phyloP scores from a whole-genome alignment of 2,113 vertebrate genomes.

The Spilogale gracilis region DNA sequence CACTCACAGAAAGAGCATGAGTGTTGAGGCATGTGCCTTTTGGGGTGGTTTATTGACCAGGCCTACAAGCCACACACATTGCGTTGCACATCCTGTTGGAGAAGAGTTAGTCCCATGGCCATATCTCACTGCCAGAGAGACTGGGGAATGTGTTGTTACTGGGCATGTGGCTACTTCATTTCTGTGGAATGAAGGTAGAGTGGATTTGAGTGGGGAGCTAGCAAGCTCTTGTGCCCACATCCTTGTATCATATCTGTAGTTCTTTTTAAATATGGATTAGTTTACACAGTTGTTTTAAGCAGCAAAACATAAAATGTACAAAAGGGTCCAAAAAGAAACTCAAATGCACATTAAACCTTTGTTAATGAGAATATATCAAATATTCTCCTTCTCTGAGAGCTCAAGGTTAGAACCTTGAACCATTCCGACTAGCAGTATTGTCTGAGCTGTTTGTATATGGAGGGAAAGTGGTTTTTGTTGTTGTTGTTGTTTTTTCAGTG shows the following conservation, averaged over 20 bases:
- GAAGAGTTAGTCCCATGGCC: background rate
- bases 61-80: background rate
- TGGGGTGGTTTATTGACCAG: background rate
- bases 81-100: background rate
- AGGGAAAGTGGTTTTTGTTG: background rate
- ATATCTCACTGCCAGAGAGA: background rate
- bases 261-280: background rate
- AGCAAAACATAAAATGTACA: background rate
- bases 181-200: background rate
- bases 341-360: constrained; percentile 1
- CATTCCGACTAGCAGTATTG: constrained; percentile 56
- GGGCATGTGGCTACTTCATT: background rate
- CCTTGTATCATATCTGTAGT: background rate
- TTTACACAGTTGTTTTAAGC: constrained; percentile 33
- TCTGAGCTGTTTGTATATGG: constrained; percentile 40
- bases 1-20: background rate
- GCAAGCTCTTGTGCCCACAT: background rate
- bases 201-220: background rate
- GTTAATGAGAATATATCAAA: constrained; percentile 9
- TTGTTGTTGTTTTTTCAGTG: background rate
- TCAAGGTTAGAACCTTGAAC: constrained; percentile 65
- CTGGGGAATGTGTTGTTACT: background rate
- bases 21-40: background rate
- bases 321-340: background rate
- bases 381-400: constrained; percentile 6